A percentile compares a stretch with the other conserved stretches of the same genome.
Evolutionary conservation across 1,140 invertebrate genomes (phyloP).

Genomic region (Calephelis nemesis): DNA sequence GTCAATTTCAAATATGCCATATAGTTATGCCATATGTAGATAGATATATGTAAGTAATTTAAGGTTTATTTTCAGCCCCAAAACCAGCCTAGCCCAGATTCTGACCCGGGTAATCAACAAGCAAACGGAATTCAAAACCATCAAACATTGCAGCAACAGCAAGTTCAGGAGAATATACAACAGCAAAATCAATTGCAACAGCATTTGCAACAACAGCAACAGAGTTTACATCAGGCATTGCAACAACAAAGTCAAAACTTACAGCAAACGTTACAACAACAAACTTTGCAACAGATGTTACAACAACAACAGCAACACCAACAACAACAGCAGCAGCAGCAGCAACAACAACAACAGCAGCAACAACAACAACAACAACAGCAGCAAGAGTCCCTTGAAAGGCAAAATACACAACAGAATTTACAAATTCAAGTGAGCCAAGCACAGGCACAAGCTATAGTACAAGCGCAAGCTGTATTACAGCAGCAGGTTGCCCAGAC

Average conservation of each 20-base stretch:
- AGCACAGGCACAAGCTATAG: slow-evolving; percentile 65
- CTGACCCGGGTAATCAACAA: slow-evolving; percentile 63
- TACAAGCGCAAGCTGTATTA: slow-evolving; percentile 62
- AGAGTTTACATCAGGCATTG: slow-evolving; percentile 37
- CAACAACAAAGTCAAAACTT: slow-evolving; percentile 63
- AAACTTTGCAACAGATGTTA: slow-evolving; percentile 53
- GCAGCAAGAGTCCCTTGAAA: slow-evolving; percentile 48
- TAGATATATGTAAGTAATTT: too few species aligned
- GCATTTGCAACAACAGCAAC: slow-evolving; percentile 53
- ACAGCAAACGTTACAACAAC: slow-evolving; percentile 61
- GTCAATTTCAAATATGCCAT: too few species aligned
- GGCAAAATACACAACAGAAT: slow-evolving; percentile 56
- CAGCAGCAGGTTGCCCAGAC: slow-evolving; percentile 70
- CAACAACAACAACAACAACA: slow-evolving; percentile 64
- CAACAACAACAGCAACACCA: slow-evolving; percentile 73
- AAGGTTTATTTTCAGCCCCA: slow-evolving; percentile 67
- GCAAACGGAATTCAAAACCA: slow-evolving; percentile 66
- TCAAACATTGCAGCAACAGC: slow-evolving; percentile 64
- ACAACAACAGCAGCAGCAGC: slow-evolving; percentile 52
- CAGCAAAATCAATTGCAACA: slow-evolving; percentile 61
- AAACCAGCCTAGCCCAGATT: slow-evolving; percentile 72
- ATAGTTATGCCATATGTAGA: too few species aligned
- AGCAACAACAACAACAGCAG: slow-evolving; percentile 50
- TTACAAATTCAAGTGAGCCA: slow-evolving; percentile 66
- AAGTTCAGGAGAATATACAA: slow-evolving; percentile 48